Percentiles rank a stretch among this genome's conserved stretches.
phyloP scores from a whole-genome alignment of 2,888 invertebrate genomes.

The Sphaerophoria rueppellii region DNA sequence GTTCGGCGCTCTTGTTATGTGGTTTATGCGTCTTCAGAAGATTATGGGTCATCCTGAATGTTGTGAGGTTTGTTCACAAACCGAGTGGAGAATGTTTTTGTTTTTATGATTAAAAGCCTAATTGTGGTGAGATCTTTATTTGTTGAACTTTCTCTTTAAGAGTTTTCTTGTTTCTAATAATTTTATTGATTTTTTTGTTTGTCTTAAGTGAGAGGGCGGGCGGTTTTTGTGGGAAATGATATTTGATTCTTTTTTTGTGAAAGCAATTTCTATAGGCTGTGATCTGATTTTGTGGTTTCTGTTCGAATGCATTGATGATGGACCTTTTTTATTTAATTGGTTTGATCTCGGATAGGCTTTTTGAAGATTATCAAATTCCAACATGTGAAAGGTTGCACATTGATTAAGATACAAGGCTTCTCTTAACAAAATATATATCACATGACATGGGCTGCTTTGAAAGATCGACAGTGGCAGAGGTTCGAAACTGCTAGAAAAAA shows the following conservation, averaged over 20 bases:
- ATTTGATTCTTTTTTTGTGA: slow-evolving; percentile 40
- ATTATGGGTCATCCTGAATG: slow-evolving; percentile 45
- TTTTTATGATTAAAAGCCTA: slow-evolving; percentile 43
- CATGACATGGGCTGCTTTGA: too few relatives aligned
- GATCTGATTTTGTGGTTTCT: slow-evolving; percentile 45
- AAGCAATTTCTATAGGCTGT: slow-evolving; percentile 15
- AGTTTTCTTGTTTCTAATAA: slow-evolving; percentile 20
- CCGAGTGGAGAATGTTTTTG: slow-evolving; percentile 43
- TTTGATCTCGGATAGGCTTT: neutral
- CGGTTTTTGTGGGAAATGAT: slow-evolving; percentile 31
- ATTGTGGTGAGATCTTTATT: slow-evolving; percentile 61
- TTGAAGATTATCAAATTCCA: neutral
- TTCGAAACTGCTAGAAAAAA: too few relatives aligned
- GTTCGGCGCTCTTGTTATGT: slow-evolving; percentile 44
- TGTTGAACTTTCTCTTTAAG: slow-evolving; percentile 65
- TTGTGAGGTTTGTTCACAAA: neutral
- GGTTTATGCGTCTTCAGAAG: slow-evolving; percentile 56
- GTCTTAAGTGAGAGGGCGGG: slow-evolving; percentile 22
- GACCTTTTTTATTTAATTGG: neutral
- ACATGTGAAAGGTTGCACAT: neutral
- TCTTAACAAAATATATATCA: too few relatives aligned
- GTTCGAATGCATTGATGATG: neutral
- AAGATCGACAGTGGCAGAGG: too few relatives aligned
- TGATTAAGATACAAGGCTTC: too few relatives aligned
- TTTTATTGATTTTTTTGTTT: slow-evolving; percentile 37